phyloP scores from a whole-genome alignment of 2,888 invertebrate genomes.

The Gnatocerus cornutus region DNA sequence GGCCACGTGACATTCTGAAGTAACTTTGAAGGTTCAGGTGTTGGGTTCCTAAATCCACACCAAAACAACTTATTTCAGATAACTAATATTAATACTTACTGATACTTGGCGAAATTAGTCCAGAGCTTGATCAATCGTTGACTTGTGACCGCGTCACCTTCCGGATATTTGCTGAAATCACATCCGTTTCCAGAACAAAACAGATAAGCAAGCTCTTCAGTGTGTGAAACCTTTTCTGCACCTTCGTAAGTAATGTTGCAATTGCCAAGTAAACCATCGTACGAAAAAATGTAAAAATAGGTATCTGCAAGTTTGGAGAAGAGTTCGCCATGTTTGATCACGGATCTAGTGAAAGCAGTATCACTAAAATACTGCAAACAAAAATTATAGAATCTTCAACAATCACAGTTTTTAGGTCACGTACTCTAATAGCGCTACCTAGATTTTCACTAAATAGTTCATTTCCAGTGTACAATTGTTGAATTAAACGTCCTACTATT shows the following conservation, averaged over 20 bases:
- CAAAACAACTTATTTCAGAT: not conserved
- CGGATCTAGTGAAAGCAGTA: slow-evolving; percentile 16
- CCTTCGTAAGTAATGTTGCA: slow-evolving; percentile 14
- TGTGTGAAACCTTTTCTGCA: slow-evolving; percentile 21
- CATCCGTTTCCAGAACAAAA: slow-evolving; percentile 24
- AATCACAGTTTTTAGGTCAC: no score
- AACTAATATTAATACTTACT: not conserved
- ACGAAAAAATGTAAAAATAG: slow-evolving; percentile 29
- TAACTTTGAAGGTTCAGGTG: not conserved
- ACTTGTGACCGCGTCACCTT: slow-evolving; percentile 6
- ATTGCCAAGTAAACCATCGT: slow-evolving; percentile 5
- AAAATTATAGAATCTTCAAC: no score
- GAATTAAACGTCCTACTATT: slow-evolving; percentile 37
- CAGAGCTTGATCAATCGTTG: slow-evolving; percentile 23
- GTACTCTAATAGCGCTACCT: slow-evolving; percentile 34
- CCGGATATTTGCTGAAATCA: slow-evolving; percentile 4
- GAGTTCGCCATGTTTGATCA: slow-evolving; percentile 14
- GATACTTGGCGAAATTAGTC: slow-evolving; percentile 40
- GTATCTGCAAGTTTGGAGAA: slow-evolving; percentile 18
- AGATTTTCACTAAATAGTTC: slow-evolving; percentile 33
- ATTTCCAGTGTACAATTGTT: slow-evolving; percentile 38
- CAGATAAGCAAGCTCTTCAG: slow-evolving; percentile 13
- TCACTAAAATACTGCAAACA: slow-evolving; percentile 26
- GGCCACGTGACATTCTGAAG: slow-evolving; percentile 3
- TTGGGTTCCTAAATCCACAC: not conserved